Evolutionary conservation across 1,140 invertebrate genomes (phyloP).

Genomic region (Drosophila lacteicornis): DNA sequence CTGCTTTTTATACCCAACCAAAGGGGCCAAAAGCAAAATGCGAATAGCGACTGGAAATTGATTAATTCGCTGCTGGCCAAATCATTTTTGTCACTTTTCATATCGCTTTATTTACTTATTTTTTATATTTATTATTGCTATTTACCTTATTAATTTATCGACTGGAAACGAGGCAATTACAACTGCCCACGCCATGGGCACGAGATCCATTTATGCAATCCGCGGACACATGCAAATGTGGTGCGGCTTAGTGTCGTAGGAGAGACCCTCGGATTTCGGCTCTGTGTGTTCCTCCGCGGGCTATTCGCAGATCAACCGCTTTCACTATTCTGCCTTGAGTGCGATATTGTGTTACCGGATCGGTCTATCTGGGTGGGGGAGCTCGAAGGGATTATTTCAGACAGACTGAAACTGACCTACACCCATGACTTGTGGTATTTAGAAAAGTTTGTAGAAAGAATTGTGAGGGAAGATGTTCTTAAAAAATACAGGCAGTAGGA

Average conservation of each 20-base stretch:
- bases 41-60: constrained; percentile 54
- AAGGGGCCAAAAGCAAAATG: constrained; percentile 24
- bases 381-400: constrained; percentile 8
- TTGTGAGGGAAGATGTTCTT: background rate
- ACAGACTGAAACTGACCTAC: constrained; percentile 35
- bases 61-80: constrained; percentile 52
- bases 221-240: constrained; percentile 61
- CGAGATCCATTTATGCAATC: constrained; percentile 66
- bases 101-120: constrained; percentile 1
- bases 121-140: constrained; percentile 21
- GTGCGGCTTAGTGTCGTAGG: constrained; percentile 72
- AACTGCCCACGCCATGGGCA: constrained; percentile 30
- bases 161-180: constrained; percentile 52
- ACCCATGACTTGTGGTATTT: constrained; percentile 6
- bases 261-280: constrained; percentile 40
- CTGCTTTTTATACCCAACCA: constrained; percentile 62
- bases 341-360: constrained; percentile 36
- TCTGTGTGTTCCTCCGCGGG: constrained; percentile 36
- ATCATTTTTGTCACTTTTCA: constrained; percentile 71
- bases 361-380: constrained; percentile 1
- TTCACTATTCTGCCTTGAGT: constrained; percentile 78
- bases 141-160: constrained; percentile 58
- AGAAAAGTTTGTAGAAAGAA: background rate
- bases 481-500: too few relatives aligned
- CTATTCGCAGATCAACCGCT: constrained; percentile 50